Evolutionary conservation across 2,888 invertebrate species (phyloP), one percentile per base, ranked within the genome.

Genomic region (Acleris emargana): DNA sequence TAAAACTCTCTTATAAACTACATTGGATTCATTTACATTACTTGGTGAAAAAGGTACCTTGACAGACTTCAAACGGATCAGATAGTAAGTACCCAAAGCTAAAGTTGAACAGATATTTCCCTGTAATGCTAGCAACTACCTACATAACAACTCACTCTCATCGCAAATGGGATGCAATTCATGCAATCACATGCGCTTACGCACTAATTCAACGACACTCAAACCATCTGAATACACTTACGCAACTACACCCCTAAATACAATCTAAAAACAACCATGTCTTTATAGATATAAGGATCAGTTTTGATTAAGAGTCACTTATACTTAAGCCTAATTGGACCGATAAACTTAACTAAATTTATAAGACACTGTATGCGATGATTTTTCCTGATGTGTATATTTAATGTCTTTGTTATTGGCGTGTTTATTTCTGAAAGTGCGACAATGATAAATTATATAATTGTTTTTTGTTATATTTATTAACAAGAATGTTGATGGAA

Each of bases 361-460:
- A 89, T 86, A 86, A 77, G 80, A 82, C 82, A 76, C 71, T 77
- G 78, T 83, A 85, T 83, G 86, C 83, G 85, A 87, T 88, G 87
- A 88, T 86, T 86, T 88, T 87, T 83, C 83, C 76, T 81, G 86
- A 88, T 84, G 80, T 76, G 78, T 76, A 74, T 82, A 84, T 83
- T 84, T 88, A 88, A 89, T 88, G 90, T 89, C 89, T 89, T 86
- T 86, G 87, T 90, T 89, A 45, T 74, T 81, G 81, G 80, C 80
- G 79, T 77, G 77, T 51, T 38, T 51, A 83, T 80, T 82, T 82
- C 76, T 69, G 69, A 62, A 74, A 69, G 72, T 73, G 76, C 74
- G 49, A 62, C 20, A 62, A 54, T 28, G 17, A 17, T 17, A 50
- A 49, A 38, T 28, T 28, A 5, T 16, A 22, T 18, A 17, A 54